phyloP scores from a whole-genome alignment of 2,113 vertebrate species.

The Grammomys surdaster region DNA sequence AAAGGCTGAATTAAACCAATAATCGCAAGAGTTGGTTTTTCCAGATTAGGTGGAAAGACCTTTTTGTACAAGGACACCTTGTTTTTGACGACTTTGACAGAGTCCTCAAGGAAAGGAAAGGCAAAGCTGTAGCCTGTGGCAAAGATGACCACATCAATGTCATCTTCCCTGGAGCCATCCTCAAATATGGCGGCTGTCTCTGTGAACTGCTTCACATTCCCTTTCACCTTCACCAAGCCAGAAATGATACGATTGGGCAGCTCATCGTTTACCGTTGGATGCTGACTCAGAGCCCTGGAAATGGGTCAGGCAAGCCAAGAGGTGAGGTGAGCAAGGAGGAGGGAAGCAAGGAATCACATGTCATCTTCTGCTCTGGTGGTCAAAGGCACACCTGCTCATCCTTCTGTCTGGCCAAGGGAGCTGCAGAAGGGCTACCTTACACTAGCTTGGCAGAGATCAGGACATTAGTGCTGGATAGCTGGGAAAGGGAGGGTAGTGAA shows the following conservation, averaged over 20 bases:
- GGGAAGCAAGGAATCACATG: not conserved
- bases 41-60: constrained; percentile 89
- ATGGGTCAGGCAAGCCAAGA: constrained; percentile 4
- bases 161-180: constrained; percentile 90
- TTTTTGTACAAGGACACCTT: constrained; percentile 90
- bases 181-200: constrained; percentile 90
- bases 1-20: constrained; percentile 89
- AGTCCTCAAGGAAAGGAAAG: constrained; percentile 91
- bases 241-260: constrained; percentile 92
- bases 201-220: constrained; percentile 88
- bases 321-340: not conserved
- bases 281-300: constrained; percentile 86
- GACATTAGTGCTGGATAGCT: not conserved
- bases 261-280: constrained; percentile 89
- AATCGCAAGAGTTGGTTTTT: constrained; percentile 91
- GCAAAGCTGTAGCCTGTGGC: constrained; percentile 92
- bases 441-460: not conserved
- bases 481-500: not conserved
- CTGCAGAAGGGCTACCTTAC: not conserved
- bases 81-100: constrained; percentile 85
- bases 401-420: not conserved
- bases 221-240: constrained; percentile 90
- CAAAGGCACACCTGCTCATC: not conserved
- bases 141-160: constrained; percentile 91
- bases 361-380: not conserved